phyloP scores from a whole-genome alignment of 92 coral and sea anemone species.

The Metridium senile region DNA sequence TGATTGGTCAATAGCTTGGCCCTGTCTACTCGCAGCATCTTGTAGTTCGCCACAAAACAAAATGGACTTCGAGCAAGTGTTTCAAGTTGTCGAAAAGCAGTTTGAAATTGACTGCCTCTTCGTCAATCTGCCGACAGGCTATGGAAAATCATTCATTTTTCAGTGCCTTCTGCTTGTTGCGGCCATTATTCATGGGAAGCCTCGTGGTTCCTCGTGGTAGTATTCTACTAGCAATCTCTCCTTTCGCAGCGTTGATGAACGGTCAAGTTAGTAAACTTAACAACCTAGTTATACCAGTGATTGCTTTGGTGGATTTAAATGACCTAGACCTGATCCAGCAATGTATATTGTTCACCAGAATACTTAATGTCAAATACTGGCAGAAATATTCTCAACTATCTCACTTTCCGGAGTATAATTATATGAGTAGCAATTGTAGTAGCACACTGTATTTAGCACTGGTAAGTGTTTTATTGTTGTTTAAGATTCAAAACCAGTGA shows the following conservation, averaged over 20 bases:
- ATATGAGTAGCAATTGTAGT: conserved; percentile 11
- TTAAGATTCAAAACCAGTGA: not conserved
- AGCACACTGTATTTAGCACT: conserved; percentile 28
- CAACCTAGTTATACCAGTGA: not conserved
- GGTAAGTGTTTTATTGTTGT: conserved; percentile 11
- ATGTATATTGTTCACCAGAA: conserved; percentile 2
- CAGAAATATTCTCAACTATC: conserved; percentile 10
- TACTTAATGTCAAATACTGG: conserved; percentile 6
- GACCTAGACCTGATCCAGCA: not conserved
- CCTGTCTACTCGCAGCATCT: not conserved
- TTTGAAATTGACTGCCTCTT: not conserved
- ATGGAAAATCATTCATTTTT: not conserved
- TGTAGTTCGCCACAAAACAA: not conserved
- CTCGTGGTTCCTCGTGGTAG: not conserved
- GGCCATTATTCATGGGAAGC: not conserved
- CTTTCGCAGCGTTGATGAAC: not conserved
- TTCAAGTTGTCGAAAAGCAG: not conserved
- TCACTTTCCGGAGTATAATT: conserved; percentile 2
- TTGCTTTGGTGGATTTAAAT: not conserved
- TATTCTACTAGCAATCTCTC: not conserved
- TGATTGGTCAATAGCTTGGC: conserved; percentile 21
- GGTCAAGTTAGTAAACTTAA: not conserved
- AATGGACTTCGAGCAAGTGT: conserved; percentile 10
- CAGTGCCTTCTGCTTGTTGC: not conserved
- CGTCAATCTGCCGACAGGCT: not conserved